phyloP scores from a whole-genome alignment of 2,888 invertebrate genomes.

The Rotaria sp. region DNA sequence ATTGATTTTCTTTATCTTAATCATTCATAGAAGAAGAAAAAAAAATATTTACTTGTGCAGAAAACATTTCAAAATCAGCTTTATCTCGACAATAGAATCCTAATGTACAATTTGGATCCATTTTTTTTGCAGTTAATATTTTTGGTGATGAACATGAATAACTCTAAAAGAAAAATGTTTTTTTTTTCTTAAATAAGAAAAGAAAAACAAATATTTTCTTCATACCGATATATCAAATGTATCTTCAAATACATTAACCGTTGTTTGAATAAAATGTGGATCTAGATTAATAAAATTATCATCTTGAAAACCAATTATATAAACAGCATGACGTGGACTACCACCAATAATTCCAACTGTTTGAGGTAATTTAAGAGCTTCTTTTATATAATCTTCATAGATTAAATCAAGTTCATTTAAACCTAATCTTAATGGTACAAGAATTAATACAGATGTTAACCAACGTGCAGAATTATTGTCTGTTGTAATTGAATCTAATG shows the following conservation, averaged over 20 bases:
- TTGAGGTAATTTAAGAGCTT: slow-evolving; percentile 67
- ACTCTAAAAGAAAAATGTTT: neutral
- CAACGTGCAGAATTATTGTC: neutral
- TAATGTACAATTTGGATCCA: slow-evolving; percentile 37
- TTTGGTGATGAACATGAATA: slow-evolving; percentile 12
- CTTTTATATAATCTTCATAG: slow-evolving; percentile 79
- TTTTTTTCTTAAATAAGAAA: neutral
- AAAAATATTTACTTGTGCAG: slow-evolving; percentile 51
- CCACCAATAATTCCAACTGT: slow-evolving; percentile 85
- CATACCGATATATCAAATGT: slow-evolving; percentile 59
- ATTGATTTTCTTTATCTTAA: too few relatives aligned
- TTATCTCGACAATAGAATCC: slow-evolving; percentile 34
- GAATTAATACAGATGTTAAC: slow-evolving; percentile 54
- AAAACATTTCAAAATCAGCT: slow-evolving; percentile 31
- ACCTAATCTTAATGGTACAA: slow-evolving; percentile 67
- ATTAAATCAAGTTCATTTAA: slow-evolving; percentile 83
- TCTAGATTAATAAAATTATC: slow-evolving; percentile 83
- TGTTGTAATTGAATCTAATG: neutral
- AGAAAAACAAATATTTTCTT: neutral
- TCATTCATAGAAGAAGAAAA: too few relatives aligned
- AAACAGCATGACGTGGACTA: slow-evolving; percentile 95
- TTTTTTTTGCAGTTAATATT: slow-evolving; percentile 18
- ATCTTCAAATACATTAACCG: slow-evolving; percentile 73
- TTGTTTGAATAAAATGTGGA: slow-evolving; percentile 86
- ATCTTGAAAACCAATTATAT: slow-evolving; percentile 83